Evolutionary conservation across 2,797 vertebrate genomes (phyloP), one percentile per base, ranked within the genome.

Genomic region (Botia almorhae): DNA sequence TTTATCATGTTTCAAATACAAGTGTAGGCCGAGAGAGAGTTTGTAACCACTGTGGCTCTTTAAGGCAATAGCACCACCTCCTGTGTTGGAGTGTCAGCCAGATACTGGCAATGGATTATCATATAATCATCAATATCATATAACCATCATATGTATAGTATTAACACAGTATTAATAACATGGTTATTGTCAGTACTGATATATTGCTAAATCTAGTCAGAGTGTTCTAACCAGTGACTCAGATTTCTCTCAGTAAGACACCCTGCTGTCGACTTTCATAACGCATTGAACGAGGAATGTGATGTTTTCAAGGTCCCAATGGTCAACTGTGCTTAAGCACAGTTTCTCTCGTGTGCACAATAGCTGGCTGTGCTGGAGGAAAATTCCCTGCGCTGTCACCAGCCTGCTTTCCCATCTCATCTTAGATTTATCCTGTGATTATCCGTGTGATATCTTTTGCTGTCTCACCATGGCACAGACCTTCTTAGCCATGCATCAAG

Each of bases 341-440:
- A 10, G 21, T 73, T 78, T 16, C 14, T 14, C 10, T 69, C n/a
- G 1, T 50, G n/a, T 68, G 12, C 16, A 1, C 56, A 74, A 23
- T 23, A 39, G 69, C 13, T 50, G 48, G 14, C 74, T 61, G 29
- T 77, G 17, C 46, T 16, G 68, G 7, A 69, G 46, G 19, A 74
- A 55, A 50, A 43, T 14, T 1, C 29, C 17, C 36, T 63, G 29
- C 60, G n/a, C 61, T 80, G 70, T 74, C 77, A 79, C 21, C 69
- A 82, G 75, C 69, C 33, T 53, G 55, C 7, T 0, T 51, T 76
- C 14, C 23, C 29, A 23, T 19, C 69, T 74, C 60, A 60, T 82
- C 55, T 82, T 14, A 7, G 75, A 61, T 77, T 50, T 50, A 51
- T 82, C n/a, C 21, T 71, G 33, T 76, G 67, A 48, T 71, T 63